These are phyloP conservation scores for Drosophila ercepeae DNA, from an alignment of 1,140 invertebrate genomes.

Conservation along the genomic window DNA sequence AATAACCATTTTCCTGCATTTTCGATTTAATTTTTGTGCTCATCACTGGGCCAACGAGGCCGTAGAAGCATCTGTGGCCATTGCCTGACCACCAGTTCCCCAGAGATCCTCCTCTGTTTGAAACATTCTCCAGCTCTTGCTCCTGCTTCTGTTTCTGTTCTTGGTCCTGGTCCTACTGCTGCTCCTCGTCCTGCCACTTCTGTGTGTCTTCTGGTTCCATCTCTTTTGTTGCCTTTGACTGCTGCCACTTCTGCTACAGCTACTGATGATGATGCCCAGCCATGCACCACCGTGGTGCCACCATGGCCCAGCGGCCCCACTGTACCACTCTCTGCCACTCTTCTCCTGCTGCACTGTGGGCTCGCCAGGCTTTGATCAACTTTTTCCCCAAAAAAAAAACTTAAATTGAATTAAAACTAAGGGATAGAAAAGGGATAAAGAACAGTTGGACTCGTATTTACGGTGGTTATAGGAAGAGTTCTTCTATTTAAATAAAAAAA, in stretches of 20 bases:
- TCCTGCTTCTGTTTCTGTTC: conserved; percentile 16
- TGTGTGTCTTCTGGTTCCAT: conserved; percentile 17
- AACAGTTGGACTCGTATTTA: not conserved
- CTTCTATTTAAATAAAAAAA: not conserved
- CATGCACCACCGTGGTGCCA: not conserved
- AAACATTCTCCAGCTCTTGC: conserved; percentile 19
- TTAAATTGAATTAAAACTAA: not conserved
- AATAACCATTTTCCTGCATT: conserved; percentile 76
- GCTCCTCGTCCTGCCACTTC: too few relatives aligned
- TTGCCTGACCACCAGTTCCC: conserved; percentile 56
- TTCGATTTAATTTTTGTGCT: conserved; percentile 77
- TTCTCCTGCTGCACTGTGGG: not conserved
- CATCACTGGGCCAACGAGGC: conserved; percentile 51
- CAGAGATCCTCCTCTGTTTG: conserved; percentile 40
- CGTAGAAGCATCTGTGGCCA: conserved; percentile 51
- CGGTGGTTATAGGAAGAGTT: not conserved
- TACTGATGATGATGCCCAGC: not conserved
- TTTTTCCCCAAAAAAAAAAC: not conserved
- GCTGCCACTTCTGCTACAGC: not conserved
- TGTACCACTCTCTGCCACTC: not conserved
- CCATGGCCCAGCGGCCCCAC: not conserved
- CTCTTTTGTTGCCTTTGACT: conserved; percentile 7
- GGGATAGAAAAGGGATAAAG: too few relatives aligned
- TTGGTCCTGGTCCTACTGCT: too few relatives aligned
- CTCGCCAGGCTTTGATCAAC: not conserved